Conservation (phyloP, 2,888 invertebrate species). For the Ectemnius cavifrons region DNA sequence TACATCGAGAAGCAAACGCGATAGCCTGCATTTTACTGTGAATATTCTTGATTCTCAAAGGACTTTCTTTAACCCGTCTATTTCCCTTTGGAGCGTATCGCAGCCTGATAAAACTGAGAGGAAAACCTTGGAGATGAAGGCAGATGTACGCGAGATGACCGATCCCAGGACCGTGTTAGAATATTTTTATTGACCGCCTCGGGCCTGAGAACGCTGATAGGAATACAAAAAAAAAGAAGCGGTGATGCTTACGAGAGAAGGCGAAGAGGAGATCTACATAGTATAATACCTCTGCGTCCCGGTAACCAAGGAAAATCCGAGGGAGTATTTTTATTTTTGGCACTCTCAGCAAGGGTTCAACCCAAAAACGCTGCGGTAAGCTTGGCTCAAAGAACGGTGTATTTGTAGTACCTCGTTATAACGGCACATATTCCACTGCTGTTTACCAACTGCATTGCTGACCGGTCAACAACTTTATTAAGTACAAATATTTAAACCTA, state of each 20-base stretch:
- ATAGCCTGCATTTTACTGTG: too few relatives aligned
- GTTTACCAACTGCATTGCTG: too few relatives aligned
- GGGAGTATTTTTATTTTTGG: constrained; percentile 2
- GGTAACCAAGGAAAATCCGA: too few relatives aligned
- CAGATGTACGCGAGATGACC: constrained; percentile 28
- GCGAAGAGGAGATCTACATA: not conserved
- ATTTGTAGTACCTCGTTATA: not conserved
- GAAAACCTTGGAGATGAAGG: constrained; percentile 24
- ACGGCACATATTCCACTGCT: not conserved
- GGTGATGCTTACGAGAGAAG: not conserved
- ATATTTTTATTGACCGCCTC: constrained; percentile 16
- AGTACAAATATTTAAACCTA: not conserved
- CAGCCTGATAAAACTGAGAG: constrained; percentile 43
- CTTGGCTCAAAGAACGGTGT: not conserved
- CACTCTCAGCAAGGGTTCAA: not conserved
- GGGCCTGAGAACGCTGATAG: not conserved
- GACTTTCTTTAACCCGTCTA: not conserved
- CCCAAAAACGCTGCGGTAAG: not conserved
- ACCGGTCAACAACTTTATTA: not conserved
- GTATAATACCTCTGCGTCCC: not conserved
- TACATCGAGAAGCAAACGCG: too few relatives aligned
- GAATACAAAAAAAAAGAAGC: not conserved
- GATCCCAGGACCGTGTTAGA: constrained; percentile 10
- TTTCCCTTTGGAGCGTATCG: not conserved
- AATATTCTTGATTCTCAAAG: too few relatives aligned